phyloP scores from a whole-genome alignment of 2,888 invertebrate species.

The Neuroscelio doddi region DNA sequence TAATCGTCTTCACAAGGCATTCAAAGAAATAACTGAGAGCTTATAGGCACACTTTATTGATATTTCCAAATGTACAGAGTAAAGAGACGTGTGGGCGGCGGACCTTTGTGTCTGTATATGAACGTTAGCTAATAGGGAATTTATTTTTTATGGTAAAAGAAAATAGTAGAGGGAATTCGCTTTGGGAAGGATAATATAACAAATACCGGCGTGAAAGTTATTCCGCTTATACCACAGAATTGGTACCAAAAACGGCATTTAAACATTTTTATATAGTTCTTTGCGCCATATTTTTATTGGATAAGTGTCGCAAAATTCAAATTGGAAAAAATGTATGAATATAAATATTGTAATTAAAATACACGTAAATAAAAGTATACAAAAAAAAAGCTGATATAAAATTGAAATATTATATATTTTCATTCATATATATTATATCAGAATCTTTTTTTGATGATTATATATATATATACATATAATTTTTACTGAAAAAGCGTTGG shows the following conservation, averaged over 20 bases:
- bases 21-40: slow-evolving; percentile 58
- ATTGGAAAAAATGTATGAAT: neutral
- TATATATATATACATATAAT: too few relatives aligned
- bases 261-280: too few relatives aligned
- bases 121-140: slow-evolving; percentile 64
- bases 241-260: too few relatives aligned
- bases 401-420: too few relatives aligned
- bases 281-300: too few relatives aligned
- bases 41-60: slow-evolving; percentile 53
- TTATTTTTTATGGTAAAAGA: slow-evolving; percentile 70
- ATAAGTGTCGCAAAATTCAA: neutral
- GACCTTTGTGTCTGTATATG: slow-evolving; percentile 32
- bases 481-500: too few relatives aligned
- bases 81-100: slow-evolving; percentile 23
- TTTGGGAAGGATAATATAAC: slow-evolving; percentile 40
- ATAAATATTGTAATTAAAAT: neutral
- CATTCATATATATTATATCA: too few relatives aligned
- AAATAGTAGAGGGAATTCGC: slow-evolving; percentile 43
- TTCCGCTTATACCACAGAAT: slow-evolving; percentile 36
- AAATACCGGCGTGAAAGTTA: slow-evolving; percentile 35
- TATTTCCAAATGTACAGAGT: slow-evolving; percentile 63
- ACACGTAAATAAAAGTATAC: neutral
- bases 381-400: neutral
- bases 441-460: too few relatives aligned
- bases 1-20: slow-evolving; percentile 57